Base-by-base conservation (phyloP, 1,140 invertebrate genomes). In the Scylla paramamosain region DNA sequence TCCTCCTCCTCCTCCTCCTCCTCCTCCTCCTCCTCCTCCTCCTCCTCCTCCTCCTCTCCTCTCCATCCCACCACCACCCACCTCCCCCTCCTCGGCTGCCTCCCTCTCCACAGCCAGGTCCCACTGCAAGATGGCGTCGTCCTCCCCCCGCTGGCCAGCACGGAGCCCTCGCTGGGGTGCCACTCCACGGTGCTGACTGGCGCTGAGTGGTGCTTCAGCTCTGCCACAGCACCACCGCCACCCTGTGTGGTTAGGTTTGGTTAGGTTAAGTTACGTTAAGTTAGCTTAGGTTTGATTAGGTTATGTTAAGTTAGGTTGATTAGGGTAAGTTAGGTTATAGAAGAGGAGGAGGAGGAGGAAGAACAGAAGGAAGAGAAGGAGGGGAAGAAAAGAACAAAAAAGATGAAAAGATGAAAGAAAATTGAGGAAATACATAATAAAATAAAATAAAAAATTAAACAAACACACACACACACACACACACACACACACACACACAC, bases 161-260 rank as follows among this genome's bases (percentile, higher is more conserved):
- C 98, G 77, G 99, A 99, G 0, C 98, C 98, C 97, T 99, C 99
- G 48, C 97, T 97, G 92, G 99, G 99, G 97, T 99, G 98, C 99
- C 99, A 99, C 97, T 99, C 99, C 0, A 99, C 98, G 0, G 99
- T 99, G 25, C 99, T 99, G 31, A 99, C 98, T 10, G 99, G 98
- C 82, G 98, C 98, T 28, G 98, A 98, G 96, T 99, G 99, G 96
- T 98, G 99, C 96, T 99, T 99, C 96, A 99, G 99, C 45, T 98
- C 98, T 0, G 99, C 99, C 4, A 99, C 98, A 91, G 97, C 98
- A 25, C 97, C 97, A 95, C 97, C 97, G 97, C 98, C 77, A 46
- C 20, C 20, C 67, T 77, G 67, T 0, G 67, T 16, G 8, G 67
- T 25, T n/a, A 77, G 67, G 67, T 2, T 25, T n/a, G n/a, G 67